Base-by-base conservation (phyloP, 1,140 invertebrate species). In the Orussus abietinus region DNA sequence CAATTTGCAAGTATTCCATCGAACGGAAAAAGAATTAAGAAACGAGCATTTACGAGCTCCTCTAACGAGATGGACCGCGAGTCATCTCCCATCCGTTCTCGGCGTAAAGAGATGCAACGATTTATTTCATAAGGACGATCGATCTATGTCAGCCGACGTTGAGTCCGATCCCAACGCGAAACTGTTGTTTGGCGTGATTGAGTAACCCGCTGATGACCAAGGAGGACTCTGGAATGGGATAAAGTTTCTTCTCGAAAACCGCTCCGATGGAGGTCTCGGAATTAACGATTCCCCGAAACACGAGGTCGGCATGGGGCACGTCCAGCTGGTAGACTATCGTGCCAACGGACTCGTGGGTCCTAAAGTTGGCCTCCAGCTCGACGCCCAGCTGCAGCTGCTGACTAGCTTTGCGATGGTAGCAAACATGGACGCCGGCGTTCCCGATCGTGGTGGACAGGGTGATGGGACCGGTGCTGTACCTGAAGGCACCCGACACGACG, bases 261-360 rank as follows among this genome's bases (percentile, higher is more conserved):
- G 77, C 85, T 12, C 79, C 80, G 12, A 90, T 73, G 38, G 77
- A 84, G 72, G 80, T 84, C 53, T 88, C 84, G 4, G 81, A 82
- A 57, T 90, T 87, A 11, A 86, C 56, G 49, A 81, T 72, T 47
- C 82, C 84, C 67, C 77, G 78, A 57, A 90, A 86, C 2, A 77
- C 68, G 5, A 85, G 62, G 57, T 86, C 80, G n/a, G 83, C 80
- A 57, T 82, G 80, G 1, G 85, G 83, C 20, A 90, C 57, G 53
- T 90, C 82, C 25, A 86, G 61, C 62, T 86, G 84, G 56, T 90
- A 92, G 21, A 79, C 83, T 18, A 90, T 64, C 1, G 80, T 79
- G 5, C 81, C 82, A n/a, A 78, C 71, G 13, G 83, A 81, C 42
- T 88, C 82, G 35, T 78, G 75, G 29, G 76, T 76, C 32, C 78